These are phyloP conservation scores for Chrysochloris asiatica DNA, from an alignment of 2,113 vertebrate species.

Conservation along the genomic window DNA sequence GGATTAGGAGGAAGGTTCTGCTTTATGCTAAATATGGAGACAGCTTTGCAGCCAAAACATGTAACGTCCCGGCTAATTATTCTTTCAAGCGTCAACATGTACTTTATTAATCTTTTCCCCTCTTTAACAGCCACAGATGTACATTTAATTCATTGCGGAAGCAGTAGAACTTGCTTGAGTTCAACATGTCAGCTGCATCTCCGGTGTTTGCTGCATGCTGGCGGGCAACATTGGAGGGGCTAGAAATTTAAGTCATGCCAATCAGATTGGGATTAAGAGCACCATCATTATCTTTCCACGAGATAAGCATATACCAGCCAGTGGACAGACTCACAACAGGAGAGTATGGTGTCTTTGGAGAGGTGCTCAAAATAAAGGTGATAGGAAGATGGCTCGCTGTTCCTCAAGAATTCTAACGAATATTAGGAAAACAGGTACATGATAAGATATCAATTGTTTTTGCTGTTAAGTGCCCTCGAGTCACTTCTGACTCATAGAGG, in stretches of 20 bases:
- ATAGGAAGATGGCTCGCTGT: too few species aligned
- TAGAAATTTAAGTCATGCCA: slow-evolving; percentile 54
- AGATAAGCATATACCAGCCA: slow-evolving; percentile 14
- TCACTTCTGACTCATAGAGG: too few species aligned
- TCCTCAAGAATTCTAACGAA: too few species aligned
- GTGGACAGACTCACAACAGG: not conserved
- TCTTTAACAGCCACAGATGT: slow-evolving; percentile 60
- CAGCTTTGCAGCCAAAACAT: slow-evolving; percentile 66
- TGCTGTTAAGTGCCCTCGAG: too few species aligned
- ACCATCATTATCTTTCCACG: slow-evolving; percentile 12
- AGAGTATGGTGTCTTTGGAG: not conserved
- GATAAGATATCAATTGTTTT: too few species aligned
- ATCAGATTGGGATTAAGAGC: slow-evolving; percentile 16
- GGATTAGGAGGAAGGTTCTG: slow-evolving; percentile 70
- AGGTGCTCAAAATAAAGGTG: not conserved
- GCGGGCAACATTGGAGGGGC: not conserved
- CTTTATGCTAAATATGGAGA: slow-evolving; percentile 63
- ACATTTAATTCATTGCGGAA: slow-evolving; percentile 49
- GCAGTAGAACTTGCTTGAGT: slow-evolving; percentile 41
- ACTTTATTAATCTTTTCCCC: slow-evolving; percentile 69
- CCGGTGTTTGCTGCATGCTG: slow-evolving; percentile 13
- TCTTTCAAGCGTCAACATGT: slow-evolving; percentile 73
- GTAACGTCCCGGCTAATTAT: slow-evolving; percentile 51
- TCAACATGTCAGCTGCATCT: slow-evolving; percentile 42
- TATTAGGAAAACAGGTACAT: too few species aligned